Evolutionary conservation across 2,888 invertebrate species (phyloP).

Genomic region (Ichneumon xanthorius): DNA sequence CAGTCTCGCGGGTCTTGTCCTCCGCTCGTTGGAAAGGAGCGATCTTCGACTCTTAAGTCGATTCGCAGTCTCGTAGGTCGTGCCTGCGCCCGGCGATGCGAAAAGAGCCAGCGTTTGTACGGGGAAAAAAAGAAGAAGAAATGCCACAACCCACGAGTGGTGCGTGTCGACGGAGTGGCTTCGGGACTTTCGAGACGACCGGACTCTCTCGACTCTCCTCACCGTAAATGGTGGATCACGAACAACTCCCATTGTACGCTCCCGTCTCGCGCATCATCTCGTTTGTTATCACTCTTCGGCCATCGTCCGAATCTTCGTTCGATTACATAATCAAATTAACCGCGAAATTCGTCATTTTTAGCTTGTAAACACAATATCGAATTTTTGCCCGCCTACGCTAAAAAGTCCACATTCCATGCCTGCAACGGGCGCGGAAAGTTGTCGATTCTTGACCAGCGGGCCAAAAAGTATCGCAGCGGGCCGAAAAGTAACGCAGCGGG

Average conservation of each 20-base stretch:
- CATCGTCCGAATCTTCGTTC: not conserved
- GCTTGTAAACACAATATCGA: not conserved
- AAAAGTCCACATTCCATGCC: too few relatives aligned
- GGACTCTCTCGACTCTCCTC: slow-evolving; percentile 12
- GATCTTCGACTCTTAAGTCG: slow-evolving; percentile 69
- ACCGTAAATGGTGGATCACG: slow-evolving; percentile 37
- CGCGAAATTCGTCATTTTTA: not conserved
- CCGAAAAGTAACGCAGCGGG: too few relatives aligned
- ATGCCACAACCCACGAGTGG: slow-evolving; percentile 38
- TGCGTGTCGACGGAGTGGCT: not conserved
- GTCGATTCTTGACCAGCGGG: too few relatives aligned
- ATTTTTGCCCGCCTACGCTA: too few relatives aligned
- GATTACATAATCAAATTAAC: not conserved
- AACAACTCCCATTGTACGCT: slow-evolving; percentile 1
- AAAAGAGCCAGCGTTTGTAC: slow-evolving; percentile 24
- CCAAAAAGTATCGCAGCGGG: too few relatives aligned
- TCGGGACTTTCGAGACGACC: slow-evolving; percentile 20
- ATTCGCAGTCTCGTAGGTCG: slow-evolving; percentile 70
- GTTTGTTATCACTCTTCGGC: slow-evolving; percentile 14
- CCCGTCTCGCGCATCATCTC: slow-evolving; percentile 54
- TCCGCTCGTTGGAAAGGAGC: slow-evolving; percentile 61
- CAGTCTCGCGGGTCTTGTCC: slow-evolving; percentile 54
- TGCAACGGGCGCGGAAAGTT: too few relatives aligned
- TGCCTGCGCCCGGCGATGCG: slow-evolving; percentile 55
- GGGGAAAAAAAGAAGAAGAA: slow-evolving; percentile 33